Evolutionary conservation across 2,888 invertebrate species (phyloP).

Genomic region (Melieria crassipennis): DNA sequence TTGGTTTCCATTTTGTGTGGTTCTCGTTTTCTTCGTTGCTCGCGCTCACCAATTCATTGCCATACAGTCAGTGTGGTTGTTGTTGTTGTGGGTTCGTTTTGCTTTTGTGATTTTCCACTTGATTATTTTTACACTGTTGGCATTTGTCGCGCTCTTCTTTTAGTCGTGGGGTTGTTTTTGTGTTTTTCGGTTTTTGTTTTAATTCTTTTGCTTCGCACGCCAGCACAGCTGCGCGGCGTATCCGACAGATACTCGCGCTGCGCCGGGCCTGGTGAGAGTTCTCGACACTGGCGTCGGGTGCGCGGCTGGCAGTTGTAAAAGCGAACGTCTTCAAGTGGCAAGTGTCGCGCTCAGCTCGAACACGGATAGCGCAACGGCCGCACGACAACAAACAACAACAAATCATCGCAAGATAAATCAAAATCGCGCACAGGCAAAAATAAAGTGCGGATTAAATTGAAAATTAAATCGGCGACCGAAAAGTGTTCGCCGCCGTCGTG

Average conservation of each 20-base stretch:
- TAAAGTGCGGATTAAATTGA: too few relatives aligned
- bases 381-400: conserved; percentile 32
- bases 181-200: conserved; percentile 52
- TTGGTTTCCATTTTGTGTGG: background rate
- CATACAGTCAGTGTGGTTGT: background rate
- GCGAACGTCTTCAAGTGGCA: conserved; percentile 29
- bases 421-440: too few relatives aligned
- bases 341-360: conserved; percentile 16
- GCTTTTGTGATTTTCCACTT: conserved; percentile 7
- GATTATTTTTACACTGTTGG: conserved; percentile 2
- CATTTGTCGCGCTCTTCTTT: conserved; percentile 11
- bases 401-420: too few relatives aligned
- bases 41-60: conserved; percentile 20
- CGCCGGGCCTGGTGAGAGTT: conserved; percentile 48
- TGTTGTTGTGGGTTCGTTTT: background rate
- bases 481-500: too few relatives aligned
- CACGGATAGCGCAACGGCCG: conserved; percentile 45
- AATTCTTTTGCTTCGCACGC: conserved; percentile 48
- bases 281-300: conserved; percentile 59
- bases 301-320: conserved; percentile 53
- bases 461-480: too few relatives aligned
- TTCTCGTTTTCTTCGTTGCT: conserved; percentile 9
- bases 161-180: conserved; percentile 1
- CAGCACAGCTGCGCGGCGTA: background rate
- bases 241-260: background rate